Conservation (phyloP, 2,113 vertebrate species). For the Serinus canaria region DNA sequence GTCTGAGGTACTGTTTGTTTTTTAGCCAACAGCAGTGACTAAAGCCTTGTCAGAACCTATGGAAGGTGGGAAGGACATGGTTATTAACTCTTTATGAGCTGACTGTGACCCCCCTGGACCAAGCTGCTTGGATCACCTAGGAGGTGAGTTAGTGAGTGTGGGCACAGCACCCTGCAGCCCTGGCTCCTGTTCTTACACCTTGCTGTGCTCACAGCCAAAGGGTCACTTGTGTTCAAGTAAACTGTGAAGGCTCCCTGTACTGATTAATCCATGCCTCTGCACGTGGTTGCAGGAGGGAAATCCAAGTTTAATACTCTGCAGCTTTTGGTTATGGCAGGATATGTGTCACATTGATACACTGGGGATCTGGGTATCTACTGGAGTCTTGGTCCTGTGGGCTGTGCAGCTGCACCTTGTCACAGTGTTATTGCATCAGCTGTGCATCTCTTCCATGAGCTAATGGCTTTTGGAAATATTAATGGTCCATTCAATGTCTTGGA, state of each 20-base stretch:
- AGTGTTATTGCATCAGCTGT: not conserved
- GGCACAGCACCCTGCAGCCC: not conserved
- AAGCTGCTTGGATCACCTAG: not conserved
- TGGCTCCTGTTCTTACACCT: not conserved
- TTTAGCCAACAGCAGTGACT: not conserved
- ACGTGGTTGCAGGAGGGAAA: not conserved
- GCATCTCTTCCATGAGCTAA: not conserved
- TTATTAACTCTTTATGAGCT: not conserved
- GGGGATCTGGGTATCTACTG: not conserved
- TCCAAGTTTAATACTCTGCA: not conserved
- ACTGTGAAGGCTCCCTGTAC: not conserved
- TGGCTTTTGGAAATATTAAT: not conserved
- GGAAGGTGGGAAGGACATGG: not conserved
- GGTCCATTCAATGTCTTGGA: not conserved
- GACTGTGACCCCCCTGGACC: not conserved
- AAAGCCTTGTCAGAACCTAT: not conserved
- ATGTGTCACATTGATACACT: fast-evolving
- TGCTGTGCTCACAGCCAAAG: not conserved
- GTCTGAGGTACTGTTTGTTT: not conserved
- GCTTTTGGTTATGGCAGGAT: not conserved
- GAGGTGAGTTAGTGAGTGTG: not conserved
- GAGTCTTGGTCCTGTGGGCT: not conserved
- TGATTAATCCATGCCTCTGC: not conserved
- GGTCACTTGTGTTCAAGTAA: not conserved
- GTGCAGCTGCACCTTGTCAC: not conserved